Percentiles rank a stretch among this genome's conserved stretches.
Conservation (phyloP, 2,888 invertebrate genomes). For the Chymomyza fuscimana region DNA sequence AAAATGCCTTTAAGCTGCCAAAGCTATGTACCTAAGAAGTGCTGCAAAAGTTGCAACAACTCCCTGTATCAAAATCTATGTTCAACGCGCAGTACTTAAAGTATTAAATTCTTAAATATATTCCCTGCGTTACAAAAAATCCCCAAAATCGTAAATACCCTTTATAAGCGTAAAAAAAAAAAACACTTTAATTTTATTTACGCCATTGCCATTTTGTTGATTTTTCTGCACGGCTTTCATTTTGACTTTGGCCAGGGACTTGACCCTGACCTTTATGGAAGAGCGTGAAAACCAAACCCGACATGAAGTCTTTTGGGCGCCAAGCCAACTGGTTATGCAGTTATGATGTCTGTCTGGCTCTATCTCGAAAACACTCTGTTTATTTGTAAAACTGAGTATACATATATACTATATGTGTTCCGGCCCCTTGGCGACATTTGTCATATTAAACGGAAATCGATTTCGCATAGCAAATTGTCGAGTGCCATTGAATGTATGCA, state of each 20-base stretch:
- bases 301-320: constrained; percentile 59
- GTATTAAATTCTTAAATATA: too few relatives aligned
- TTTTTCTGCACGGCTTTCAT: neutral
- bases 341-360: constrained; percentile 14
- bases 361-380: neutral
- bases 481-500: neutral
- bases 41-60: too few relatives aligned
- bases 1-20: too few relatives aligned
- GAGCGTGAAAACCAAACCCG: constrained; percentile 11
- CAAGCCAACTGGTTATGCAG: constrained; percentile 48
- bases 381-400: neutral
- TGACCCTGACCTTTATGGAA: constrained; percentile 67
- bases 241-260: constrained; percentile 13
- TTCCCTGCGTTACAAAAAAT: too few relatives aligned
- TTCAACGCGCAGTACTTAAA: too few relatives aligned
- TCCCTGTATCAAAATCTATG: too few relatives aligned
- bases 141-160: neutral
- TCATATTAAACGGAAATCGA: constrained; percentile 66
- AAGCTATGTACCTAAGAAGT: too few relatives aligned
- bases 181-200: constrained; percentile 47
- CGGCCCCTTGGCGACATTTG: constrained; percentile 44
- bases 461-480: constrained; percentile 59
- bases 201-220: neutral
- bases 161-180: neutral
- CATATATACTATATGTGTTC: constrained; percentile 22